Percentiles rank a stretch among this genome's conserved stretches.
These are phyloP conservation scores for Brachyptera putata DNA, from an alignment of 2,888 invertebrate genomes.

Conservation along the genomic window DNA sequence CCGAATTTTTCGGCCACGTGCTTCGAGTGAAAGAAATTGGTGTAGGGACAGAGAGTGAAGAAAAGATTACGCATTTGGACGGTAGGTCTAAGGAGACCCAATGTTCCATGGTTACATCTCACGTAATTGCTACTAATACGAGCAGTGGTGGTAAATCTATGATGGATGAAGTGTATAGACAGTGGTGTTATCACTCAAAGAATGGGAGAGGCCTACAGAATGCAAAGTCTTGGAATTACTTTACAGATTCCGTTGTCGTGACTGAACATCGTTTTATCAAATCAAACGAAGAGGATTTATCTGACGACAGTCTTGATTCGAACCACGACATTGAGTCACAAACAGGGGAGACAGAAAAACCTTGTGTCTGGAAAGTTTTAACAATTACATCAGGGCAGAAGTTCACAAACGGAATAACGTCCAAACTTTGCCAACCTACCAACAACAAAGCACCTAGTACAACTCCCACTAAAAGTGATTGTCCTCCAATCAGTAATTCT, in stretches of 20 bases:
- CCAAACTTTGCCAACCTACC: no score
- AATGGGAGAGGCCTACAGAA: neutral
- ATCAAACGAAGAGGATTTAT: constrained; percentile 23
- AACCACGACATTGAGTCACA: constrained; percentile 4
- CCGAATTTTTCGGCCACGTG: constrained; percentile 45
- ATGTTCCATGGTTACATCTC: neutral
- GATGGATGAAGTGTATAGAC: neutral
- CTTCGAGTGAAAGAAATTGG: constrained; percentile 56
- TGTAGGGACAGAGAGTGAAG: constrained; percentile 14
- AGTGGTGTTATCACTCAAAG: constrained; percentile 5
- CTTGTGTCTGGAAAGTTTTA: constrained; percentile 6
- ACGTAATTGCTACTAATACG: no score
- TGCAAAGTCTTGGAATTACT: neutral
- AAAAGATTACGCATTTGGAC: neutral
- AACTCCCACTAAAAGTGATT: no score
- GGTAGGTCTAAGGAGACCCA: neutral
- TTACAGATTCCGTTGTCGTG: neutral
- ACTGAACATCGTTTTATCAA: constrained; percentile 1
- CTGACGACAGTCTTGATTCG: constrained; percentile 28
- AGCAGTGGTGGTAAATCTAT: no score
- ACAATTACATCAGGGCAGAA: neutral
- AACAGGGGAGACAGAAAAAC: neutral
- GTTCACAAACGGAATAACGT: no score
- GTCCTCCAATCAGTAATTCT: neutral
- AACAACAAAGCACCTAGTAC: no score